A percentile compares a stretch with the other conserved stretches of the same genome.
phyloP scores from a whole-genome alignment of 2,797 vertebrate species.

The Silurus aristotelis region DNA sequence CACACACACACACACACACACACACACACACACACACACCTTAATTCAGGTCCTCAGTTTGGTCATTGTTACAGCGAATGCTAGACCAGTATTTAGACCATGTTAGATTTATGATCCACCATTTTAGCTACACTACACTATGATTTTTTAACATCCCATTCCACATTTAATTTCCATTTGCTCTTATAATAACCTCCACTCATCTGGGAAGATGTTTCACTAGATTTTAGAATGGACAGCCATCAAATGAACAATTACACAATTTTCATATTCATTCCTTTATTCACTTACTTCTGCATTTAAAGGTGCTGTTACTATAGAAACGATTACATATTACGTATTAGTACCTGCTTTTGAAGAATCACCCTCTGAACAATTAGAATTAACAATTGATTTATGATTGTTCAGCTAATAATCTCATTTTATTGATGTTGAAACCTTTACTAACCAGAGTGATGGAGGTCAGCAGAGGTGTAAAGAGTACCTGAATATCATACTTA shows the following conservation, averaged over 20 bases:
- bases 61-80: background rate
- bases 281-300: too few species aligned
- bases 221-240: too few species aligned
- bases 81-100: background rate
- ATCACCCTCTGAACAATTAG: background rate
- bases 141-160: too few species aligned
- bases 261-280: background rate
- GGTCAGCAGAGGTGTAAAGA: too few species aligned
- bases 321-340: background rate
- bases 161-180: too few species aligned
- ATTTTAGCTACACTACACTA: background rate
- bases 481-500: too few species aligned
- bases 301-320: background rate
- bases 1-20: background rate
- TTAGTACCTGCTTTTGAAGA: background rate
- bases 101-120: background rate
- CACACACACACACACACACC: conserved; percentile 13
- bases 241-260: background rate
- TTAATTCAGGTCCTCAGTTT: background rate
- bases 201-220: too few species aligned
- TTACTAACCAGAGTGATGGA: background rate
- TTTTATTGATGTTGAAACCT: background rate
- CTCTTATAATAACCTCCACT: too few species aligned
- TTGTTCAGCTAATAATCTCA: background rate
- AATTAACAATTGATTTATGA: background rate